Conservation (phyloP, 2,797 vertebrate genomes). For the Valencia hispanica region DNA sequence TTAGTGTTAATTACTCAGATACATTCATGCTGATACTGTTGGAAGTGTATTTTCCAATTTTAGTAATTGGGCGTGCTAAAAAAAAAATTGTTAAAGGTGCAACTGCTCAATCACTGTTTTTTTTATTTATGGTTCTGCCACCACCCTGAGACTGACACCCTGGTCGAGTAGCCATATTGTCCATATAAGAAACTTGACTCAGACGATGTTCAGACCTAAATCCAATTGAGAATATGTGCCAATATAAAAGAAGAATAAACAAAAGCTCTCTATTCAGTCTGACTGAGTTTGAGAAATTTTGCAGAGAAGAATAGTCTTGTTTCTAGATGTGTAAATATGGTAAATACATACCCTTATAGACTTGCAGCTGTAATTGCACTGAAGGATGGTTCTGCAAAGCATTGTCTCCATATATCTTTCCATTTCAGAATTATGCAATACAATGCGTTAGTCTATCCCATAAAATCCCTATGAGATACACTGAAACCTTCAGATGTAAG, state of each 20-base stretch:
- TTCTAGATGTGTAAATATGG: background rate
- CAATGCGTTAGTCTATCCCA: too few relatives aligned
- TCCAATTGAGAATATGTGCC: background rate
- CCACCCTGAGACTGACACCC: background rate
- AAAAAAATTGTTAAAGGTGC: background rate
- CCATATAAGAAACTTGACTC: background rate
- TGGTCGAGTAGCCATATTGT: background rate
- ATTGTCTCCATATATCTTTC: background rate
- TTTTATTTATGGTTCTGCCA: background rate
- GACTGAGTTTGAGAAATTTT: background rate
- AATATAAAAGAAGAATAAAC: background rate
- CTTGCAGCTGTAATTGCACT: background rate
- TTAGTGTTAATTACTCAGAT: background rate
- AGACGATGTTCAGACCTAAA: background rate
- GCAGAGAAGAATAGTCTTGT: background rate
- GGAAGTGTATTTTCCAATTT: background rate
- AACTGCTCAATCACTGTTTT: background rate
- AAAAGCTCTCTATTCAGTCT: background rate
- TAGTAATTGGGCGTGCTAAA: background rate
- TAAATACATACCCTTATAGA: too few relatives aligned
- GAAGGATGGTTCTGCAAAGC: background rate
- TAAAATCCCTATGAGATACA: too few relatives aligned
- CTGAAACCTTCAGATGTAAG: too few relatives aligned
- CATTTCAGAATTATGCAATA: background rate
- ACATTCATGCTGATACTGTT: background rate